Percentiles rank a stretch among this genome's conserved stretches.
Evolutionary conservation across 2,113 vertebrate species (phyloP).

Genomic region (Chaetodon trifascialis): DNA sequence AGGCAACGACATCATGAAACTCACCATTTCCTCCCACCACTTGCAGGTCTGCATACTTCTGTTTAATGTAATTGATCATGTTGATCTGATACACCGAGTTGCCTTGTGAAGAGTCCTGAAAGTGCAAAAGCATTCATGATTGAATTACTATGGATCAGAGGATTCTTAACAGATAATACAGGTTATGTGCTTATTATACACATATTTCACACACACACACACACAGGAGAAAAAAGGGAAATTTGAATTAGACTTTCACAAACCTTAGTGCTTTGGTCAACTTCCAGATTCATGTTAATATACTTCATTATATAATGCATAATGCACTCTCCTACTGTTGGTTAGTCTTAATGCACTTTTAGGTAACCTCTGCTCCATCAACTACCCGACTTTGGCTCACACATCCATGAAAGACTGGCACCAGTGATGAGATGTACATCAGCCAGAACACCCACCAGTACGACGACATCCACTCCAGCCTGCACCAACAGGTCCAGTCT

Average conservation of each 20-base stretch:
- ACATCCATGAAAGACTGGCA: not conserved
- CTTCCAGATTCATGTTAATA: not conserved
- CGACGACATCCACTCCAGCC: conserved; percentile 91
- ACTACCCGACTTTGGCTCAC: not conserved
- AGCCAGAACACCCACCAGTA: conserved; percentile 86
- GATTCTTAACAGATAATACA: not conserved
- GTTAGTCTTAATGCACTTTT: not conserved
- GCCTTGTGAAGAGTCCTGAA: conserved; percentile 93
- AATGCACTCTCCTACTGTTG: not conserved
- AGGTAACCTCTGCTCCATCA: not conserved
- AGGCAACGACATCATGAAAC: conserved; percentile 32
- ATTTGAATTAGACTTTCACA: too few relatives aligned
- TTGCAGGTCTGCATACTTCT: conserved; percentile 91
- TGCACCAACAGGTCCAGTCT: conserved; percentile 92
- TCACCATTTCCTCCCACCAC: conserved; percentile 94
- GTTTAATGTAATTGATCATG: conserved; percentile 94
- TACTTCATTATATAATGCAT: not conserved
- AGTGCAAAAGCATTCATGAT: not conserved
- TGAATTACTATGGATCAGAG: not conserved
- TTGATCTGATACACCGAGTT: conserved; percentile 95
- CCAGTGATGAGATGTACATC: not conserved
- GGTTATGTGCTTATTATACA: too few relatives aligned
- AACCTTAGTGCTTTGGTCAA: too few relatives aligned
- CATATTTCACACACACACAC: too few relatives aligned
- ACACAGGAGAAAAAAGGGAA: too few relatives aligned